These are phyloP conservation scores for Lobophora halterata DNA, from an alignment of 2,888 invertebrate species.

Conservation along the genomic window DNA sequence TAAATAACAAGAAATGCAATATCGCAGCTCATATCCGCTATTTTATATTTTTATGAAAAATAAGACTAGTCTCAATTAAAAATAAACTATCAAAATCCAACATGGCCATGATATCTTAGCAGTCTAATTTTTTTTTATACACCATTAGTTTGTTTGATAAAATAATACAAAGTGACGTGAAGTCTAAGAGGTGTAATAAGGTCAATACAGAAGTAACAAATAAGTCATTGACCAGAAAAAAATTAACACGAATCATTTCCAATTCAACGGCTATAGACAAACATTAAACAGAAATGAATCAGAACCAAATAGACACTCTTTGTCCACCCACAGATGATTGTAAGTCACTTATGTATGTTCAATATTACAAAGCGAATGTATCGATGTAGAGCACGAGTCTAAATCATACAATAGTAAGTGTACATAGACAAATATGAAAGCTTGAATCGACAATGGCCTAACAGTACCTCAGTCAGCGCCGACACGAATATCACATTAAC, in stretches of 20 bases:
- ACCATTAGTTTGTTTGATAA: too few relatives aligned
- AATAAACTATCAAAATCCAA: too few relatives aligned
- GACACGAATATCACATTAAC: conserved; percentile 79
- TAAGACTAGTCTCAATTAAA: too few relatives aligned
- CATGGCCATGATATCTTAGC: too few relatives aligned
- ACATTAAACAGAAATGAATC: background rate
- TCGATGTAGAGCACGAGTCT: conserved; percentile 47
- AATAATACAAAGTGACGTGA: too few relatives aligned
- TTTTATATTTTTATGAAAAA: too few relatives aligned
- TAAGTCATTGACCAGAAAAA: background rate
- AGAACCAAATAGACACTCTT: conserved; percentile 8
- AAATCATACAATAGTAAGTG: conserved; percentile 58
- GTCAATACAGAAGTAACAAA: background rate
- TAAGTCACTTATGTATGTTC: background rate
- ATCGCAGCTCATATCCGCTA: too few relatives aligned
- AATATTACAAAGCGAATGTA: conserved; percentile 27
- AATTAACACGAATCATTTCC: background rate
- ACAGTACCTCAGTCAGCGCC: conserved; percentile 70
- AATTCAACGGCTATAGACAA: background rate
- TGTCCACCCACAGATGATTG: conserved; percentile 9
- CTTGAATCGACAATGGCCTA: conserved; percentile 75
- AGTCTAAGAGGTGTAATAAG: too few relatives aligned
- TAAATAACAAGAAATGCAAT: too few relatives aligned
- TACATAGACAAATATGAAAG: conserved; percentile 72
- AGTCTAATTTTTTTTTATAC: too few relatives aligned